phyloP scores from a whole-genome alignment of 2,113 vertebrate genomes.

The Poeciliopsis prolifica region DNA sequence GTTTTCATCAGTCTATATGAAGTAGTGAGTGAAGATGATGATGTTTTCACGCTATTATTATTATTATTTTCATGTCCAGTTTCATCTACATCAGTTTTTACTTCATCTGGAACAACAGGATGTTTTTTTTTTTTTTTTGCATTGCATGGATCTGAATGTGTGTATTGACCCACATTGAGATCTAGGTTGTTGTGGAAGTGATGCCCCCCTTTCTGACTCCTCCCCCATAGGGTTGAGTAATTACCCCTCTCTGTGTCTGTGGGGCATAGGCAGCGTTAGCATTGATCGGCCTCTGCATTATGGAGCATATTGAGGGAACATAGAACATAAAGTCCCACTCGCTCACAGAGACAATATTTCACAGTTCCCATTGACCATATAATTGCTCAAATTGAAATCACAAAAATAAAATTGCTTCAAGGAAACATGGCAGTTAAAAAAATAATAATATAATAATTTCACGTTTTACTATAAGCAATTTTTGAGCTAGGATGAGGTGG shows the following conservation, averaged over 20 bases:
- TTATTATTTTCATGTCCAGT: conserved; percentile 12
- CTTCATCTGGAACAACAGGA: conserved; percentile 44
- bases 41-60: conserved; percentile 6
- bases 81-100: conserved; percentile 35
- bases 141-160: conserved; percentile 17
- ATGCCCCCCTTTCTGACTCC: conserved; percentile 32
- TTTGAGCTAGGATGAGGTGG: no score
- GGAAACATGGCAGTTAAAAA: no score
- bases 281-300: conserved; percentile 60
- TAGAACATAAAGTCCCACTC: neutral
- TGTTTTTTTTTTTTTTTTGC: conserved; percentile 11
- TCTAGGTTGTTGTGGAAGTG: conserved; percentile 43
- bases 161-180: conserved; percentile 68
- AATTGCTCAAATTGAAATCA: no score
- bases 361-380: no score
- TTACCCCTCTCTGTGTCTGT: conserved; percentile 38
- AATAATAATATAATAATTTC: no score
- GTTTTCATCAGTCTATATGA: neutral
- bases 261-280: conserved; percentile 16
- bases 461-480: no score
- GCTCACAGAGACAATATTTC: neutral
- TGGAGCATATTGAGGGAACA: conserved; percentile 19
- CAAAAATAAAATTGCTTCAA: no score
- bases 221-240: conserved; percentile 59
- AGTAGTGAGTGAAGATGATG: neutral